Percentiles rank a stretch among this genome's conserved stretches.
Conservation (phyloP, 1,140 invertebrate species). For the Lordiphosa stackelbergi region DNA sequence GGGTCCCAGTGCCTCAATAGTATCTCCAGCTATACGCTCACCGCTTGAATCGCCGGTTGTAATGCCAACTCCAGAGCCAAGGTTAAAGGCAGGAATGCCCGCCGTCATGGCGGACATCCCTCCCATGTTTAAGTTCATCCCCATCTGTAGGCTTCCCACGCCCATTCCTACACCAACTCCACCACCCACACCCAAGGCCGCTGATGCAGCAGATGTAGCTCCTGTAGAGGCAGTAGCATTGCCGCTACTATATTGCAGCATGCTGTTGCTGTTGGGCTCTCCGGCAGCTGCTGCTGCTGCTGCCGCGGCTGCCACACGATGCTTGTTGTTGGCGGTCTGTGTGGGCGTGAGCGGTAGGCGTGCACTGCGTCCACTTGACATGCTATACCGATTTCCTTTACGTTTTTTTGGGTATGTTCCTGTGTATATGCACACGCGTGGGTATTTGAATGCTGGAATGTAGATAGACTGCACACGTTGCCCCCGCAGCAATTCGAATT, state of each 20-base stretch:
- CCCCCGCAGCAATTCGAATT: slow-evolving; percentile 16
- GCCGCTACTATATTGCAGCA: slow-evolving; percentile 55
- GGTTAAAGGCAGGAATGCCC: slow-evolving; percentile 12
- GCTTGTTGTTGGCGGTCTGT: slow-evolving; percentile 65
- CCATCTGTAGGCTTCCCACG: neutral
- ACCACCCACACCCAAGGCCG: slow-evolving; percentile 8
- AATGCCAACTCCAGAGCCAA: slow-evolving; percentile 35
- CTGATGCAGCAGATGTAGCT: slow-evolving; percentile 14
- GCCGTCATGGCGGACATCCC: slow-evolving; percentile 12
- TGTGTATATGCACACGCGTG: slow-evolving; percentile 4
- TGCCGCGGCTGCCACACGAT: slow-evolving; percentile 34
- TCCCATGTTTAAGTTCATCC: slow-evolving; percentile 8
- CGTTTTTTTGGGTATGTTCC: slow-evolving; percentile 4
- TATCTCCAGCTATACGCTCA: slow-evolving; percentile 66
- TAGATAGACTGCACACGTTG: slow-evolving; percentile 8
- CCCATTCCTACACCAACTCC: slow-evolving; percentile 6
- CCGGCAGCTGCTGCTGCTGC: slow-evolving; percentile 19
- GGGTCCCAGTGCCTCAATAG: slow-evolving; percentile 68
- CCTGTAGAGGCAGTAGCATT: slow-evolving; percentile 29
- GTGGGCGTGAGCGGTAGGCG: slow-evolving; percentile 75
- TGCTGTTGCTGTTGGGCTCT: slow-evolving; percentile 73
- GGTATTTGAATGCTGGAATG: slow-evolving; percentile 3
- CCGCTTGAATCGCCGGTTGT: slow-evolving; percentile 53
- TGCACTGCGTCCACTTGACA: slow-evolving; percentile 77
- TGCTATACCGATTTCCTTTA: slow-evolving; percentile 52